Percentiles rank a stretch among this genome's conserved stretches.
These are phyloP conservation scores for Macaca nemestrina DNA, from an alignment of 2,113 vertebrate species.

Conservation along the genomic window DNA sequence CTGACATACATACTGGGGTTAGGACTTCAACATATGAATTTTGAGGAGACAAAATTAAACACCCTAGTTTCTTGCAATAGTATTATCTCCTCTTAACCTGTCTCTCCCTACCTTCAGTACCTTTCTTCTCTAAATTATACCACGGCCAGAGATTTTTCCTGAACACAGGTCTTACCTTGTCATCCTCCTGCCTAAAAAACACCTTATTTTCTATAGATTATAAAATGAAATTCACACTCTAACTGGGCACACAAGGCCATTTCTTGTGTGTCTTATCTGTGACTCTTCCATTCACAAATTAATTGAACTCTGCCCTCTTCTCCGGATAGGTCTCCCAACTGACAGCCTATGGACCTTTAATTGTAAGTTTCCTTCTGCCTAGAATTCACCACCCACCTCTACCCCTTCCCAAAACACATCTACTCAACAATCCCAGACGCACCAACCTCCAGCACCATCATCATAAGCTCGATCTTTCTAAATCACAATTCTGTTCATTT, in stretches of 20 bases:
- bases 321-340: not conserved
- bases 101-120: not conserved
- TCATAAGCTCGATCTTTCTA: not conserved
- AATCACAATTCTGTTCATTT: not conserved
- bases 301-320: not conserved
- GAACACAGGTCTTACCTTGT: not conserved
- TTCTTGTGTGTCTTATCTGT: not conserved
- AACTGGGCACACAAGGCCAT: not conserved
- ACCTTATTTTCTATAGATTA: not conserved
- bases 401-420: not conserved
- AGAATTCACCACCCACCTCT: fast-evolving
- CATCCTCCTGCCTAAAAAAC: not conserved
- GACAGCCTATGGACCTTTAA: not conserved
- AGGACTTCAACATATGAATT: not conserved
- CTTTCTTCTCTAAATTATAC: not conserved
- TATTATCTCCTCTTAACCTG: not conserved
- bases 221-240: not conserved
- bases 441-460: not conserved
- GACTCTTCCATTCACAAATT: not conserved
- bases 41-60: not conserved
- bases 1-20: not conserved
- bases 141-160: not conserved
- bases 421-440: fast-evolving
- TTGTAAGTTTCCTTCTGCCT: not conserved
- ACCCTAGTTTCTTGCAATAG: not conserved